Percentiles rank a stretch among this genome's conserved stretches.
phyloP scores from a whole-genome alignment of 2,113 vertebrate genomes.

The Bettongia penicillata region DNA sequence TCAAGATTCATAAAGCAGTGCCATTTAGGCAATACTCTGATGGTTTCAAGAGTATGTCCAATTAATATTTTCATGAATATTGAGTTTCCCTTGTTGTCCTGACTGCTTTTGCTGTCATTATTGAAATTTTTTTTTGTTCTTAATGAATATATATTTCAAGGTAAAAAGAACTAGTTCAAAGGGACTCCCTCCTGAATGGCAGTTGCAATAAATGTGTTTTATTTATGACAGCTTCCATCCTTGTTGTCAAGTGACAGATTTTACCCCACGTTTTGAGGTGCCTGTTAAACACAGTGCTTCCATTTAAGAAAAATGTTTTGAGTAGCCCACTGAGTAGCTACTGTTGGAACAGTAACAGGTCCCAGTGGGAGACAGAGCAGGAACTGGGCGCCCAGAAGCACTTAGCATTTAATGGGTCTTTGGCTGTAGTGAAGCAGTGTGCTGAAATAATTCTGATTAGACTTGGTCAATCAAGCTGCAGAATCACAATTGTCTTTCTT shows the following conservation, averaged over 20 bases:
- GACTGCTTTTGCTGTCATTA: slow-evolving; percentile 26
- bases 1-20: neutral
- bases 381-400: slow-evolving; percentile 78
- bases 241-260: slow-evolving; percentile 81
- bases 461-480: slow-evolving; percentile 87
- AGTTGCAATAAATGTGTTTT: slow-evolving; percentile 42
- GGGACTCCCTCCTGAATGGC: slow-evolving; percentile 41
- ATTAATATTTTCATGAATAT: slow-evolving; percentile 49
- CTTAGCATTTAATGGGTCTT: slow-evolving; percentile 83
- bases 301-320: slow-evolving; percentile 80
- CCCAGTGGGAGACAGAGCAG: slow-evolving; percentile 86
- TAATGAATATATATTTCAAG: slow-evolving; percentile 56
- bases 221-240: slow-evolving; percentile 51
- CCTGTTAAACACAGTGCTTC: slow-evolving; percentile 83
- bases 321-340: slow-evolving; percentile 83
- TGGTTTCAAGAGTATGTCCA: neutral
- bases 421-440: slow-evolving; percentile 89
- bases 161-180: slow-evolving; percentile 57
- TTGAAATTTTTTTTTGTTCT: slow-evolving; percentile 43
- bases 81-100: slow-evolving; percentile 36
- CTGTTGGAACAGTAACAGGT: slow-evolving; percentile 73
- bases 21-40: slow-evolving; percentile 14
- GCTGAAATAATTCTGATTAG: slow-evolving; percentile 94
- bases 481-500: slow-evolving; percentile 62
- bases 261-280: slow-evolving; percentile 77